Conservation (phyloP, 1,140 invertebrate genomes). For the Caenorhabditis latens region DNA sequence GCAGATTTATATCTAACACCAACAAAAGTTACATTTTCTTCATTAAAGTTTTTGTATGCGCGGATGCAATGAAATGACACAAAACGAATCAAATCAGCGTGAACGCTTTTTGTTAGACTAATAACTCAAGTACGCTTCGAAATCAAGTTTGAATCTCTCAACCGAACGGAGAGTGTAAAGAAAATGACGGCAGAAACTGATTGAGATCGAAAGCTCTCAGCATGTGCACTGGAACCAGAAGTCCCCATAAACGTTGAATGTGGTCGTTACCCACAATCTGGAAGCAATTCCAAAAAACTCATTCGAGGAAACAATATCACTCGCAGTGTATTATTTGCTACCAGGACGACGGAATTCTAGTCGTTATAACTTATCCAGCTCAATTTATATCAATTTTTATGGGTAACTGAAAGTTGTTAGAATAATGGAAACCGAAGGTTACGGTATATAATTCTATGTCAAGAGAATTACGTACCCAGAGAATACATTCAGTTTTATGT, state of each 20-base stretch:
- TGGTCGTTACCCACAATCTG: constrained; percentile 36
- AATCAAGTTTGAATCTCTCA: background rate
- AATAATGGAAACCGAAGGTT: background rate
- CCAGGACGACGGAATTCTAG: background rate
- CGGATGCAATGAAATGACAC: background rate
- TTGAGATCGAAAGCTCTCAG: background rate
- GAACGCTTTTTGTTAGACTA: background rate
- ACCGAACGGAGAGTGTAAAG: background rate
- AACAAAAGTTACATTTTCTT: background rate
- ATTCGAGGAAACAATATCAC: constrained; percentile 27
- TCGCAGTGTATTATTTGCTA: background rate
- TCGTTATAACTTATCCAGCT: background rate
- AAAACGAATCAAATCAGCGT: too few relatives aligned
- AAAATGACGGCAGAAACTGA: background rate
- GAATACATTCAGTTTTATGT: background rate
- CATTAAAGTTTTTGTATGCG: background rate
- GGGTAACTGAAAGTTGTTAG: background rate
- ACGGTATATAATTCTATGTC: background rate
- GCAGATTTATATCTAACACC: background rate
- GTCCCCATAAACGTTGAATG: constrained; percentile 11
- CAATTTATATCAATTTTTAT: background rate
- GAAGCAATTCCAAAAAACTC: constrained; percentile 5
- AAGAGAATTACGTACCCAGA: background rate
- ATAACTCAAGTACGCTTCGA: background rate
- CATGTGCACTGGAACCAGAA: constrained; percentile 1